Percentiles rank a stretch among this genome's conserved stretches.
Evolutionary conservation across 1,140 invertebrate genomes (phyloP).

Genomic region (Formica selysi): DNA sequence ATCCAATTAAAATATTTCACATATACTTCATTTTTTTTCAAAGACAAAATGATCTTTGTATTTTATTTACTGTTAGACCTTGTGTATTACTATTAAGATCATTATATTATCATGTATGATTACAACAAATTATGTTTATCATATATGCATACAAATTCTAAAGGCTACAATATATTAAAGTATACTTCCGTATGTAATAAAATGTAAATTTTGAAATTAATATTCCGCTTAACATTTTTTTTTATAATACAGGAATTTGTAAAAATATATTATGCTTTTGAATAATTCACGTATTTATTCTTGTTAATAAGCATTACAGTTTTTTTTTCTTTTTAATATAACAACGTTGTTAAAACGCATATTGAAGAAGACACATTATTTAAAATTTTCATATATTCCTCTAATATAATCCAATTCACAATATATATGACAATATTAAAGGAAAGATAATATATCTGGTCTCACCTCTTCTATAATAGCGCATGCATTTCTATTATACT

Average conservation of each 20-base stretch:
- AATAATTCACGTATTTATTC: constrained; percentile 24
- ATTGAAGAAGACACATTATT: neutral
- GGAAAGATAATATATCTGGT: constrained; percentile 35
- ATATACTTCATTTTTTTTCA: constrained; percentile 29
- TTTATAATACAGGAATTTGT: constrained; percentile 27
- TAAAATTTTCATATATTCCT: neutral
- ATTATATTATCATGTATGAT: neutral
- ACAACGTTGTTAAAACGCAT: neutral
- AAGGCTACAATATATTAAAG: constrained; percentile 2
- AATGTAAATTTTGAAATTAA: constrained; percentile 10
- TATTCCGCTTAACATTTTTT: neutral
- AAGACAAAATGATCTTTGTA: neutral
- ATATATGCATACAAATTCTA: neutral
- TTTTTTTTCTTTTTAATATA: constrained; percentile 16
- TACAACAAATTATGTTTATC: neutral
- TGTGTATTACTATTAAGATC: neutral
- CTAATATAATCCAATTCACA: constrained; percentile 18
- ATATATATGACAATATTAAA: constrained; percentile 12
- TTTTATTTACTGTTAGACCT: neutral
- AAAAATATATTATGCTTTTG: constrained; percentile 37
- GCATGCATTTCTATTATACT: neutral
- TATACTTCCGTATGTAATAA: neutral
- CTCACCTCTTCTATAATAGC: neutral
- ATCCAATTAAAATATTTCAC: neutral
- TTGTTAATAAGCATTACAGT: constrained; percentile 20